phyloP scores from a whole-genome alignment of 2,113 vertebrate species.

The Gallinago jamesoni region DNA sequence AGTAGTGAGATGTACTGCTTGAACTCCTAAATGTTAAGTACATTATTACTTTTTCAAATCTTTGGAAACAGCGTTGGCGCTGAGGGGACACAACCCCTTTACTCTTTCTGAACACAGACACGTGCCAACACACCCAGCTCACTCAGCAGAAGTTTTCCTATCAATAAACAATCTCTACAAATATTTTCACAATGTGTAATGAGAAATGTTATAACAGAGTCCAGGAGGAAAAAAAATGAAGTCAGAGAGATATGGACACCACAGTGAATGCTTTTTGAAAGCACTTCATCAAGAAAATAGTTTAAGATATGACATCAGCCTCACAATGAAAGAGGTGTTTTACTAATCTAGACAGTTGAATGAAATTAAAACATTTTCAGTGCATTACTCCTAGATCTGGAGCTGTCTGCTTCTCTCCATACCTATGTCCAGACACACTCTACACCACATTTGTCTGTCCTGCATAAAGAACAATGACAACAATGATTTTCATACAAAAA shows the following conservation, averaged over 20 bases:
- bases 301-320: conserved; percentile 48
- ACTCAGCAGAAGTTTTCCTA: neutral
- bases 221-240: conserved; percentile 18
- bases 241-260: neutral
- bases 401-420: neutral
- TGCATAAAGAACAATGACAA: neutral
- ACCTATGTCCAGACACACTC: neutral
- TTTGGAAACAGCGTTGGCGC: conserved; percentile 25
- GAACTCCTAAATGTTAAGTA: neutral
- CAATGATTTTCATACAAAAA: neutral
- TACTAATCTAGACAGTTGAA: conserved; percentile 30
- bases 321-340: conserved; percentile 37
- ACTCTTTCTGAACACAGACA: neutral
- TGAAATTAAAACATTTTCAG: conserved; percentile 26
- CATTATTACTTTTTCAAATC: neutral
- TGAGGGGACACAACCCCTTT: neutral
- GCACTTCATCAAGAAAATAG: conserved; percentile 61
- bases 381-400: neutral
- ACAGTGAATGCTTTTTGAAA: conserved; percentile 46
- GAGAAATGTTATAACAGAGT: neutral
- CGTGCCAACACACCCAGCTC: neutral
- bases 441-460: neutral
- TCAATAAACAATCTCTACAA: conserved; percentile 27
- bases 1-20: neutral
- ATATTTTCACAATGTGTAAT: conserved; percentile 35